phyloP scores from a whole-genome alignment of 2,113 vertebrate genomes.

The Spilogale gracilis region DNA sequence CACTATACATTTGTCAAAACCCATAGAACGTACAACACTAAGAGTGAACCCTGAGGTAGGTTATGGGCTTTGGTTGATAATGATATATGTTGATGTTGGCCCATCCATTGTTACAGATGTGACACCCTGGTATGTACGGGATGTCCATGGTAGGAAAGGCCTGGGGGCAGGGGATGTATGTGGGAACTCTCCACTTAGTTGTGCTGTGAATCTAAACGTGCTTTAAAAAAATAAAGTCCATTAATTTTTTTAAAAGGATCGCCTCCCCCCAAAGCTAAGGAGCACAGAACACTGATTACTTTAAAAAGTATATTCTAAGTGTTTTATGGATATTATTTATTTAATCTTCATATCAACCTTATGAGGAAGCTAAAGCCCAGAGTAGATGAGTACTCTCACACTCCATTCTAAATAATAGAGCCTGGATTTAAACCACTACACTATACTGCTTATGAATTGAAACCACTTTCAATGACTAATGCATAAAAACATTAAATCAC shows the following conservation, averaged over 20 bases:
- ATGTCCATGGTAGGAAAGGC: not conserved
- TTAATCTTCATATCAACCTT: not conserved
- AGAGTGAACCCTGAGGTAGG: not conserved
- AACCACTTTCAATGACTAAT: not conserved
- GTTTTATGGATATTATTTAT: not conserved
- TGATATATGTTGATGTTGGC: not conserved
- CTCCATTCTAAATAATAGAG: not conserved
- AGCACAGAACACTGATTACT: not conserved
- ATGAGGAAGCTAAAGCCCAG: not conserved
- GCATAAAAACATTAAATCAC: not conserved
- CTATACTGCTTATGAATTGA: not conserved
- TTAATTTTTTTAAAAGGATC: not conserved
- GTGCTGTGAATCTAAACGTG: not conserved
- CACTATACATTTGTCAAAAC: not conserved
- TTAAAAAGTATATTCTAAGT: not conserved
- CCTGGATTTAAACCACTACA: not conserved
- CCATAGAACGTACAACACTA: not conserved
- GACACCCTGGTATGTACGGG: not conserved
- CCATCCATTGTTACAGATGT: not conserved
- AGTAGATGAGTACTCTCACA: not conserved
- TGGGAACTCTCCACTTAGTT: not conserved
- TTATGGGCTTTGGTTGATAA: not conserved
- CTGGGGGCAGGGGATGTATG: rapidly evolving
- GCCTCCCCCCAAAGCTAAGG: rapidly evolving
- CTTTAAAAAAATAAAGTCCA: not conserved